Evolutionary conservation across 2,113 vertebrate genomes (phyloP).

Genomic region (Hylia prasina): DNA sequence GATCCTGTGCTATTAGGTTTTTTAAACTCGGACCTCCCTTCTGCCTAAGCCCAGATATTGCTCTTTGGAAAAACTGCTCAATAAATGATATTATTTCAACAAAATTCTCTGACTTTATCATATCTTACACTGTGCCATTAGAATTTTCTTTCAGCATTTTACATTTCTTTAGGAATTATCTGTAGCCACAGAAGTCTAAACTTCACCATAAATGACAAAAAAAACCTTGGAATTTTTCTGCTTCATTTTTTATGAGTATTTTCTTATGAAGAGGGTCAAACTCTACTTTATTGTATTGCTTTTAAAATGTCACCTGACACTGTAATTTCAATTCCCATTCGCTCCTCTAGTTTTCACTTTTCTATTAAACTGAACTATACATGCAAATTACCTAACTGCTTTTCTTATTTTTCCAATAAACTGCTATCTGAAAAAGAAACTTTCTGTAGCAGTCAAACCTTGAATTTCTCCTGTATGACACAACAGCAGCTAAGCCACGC

Average conservation of each 20-base stretch:
- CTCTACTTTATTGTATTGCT: constrained; percentile 24
- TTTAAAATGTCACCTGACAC: constrained; percentile 44
- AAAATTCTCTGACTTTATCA: neutral
- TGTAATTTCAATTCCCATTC: constrained; percentile 38
- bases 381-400: constrained; percentile 49
- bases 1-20: neutral
- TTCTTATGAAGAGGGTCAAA: neutral
- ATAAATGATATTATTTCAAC: neutral
- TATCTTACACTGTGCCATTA: neutral
- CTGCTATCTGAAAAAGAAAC: constrained; percentile 19
- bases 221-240: neutral
- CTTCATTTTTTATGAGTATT: neutral
- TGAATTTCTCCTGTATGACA: neutral
- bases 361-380: constrained; percentile 35
- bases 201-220: neutral
- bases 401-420: constrained; percentile 39
- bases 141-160: neutral
- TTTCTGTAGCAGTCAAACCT: neutral
- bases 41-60: neutral
- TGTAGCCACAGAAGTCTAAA: neutral
- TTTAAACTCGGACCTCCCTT: neutral
- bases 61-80: neutral
- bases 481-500: neutral
- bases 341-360: neutral
- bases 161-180: neutral